A percentile compares a stretch with the other conserved stretches of the same genome.
These are phyloP conservation scores for Saccopteryx bilineata DNA, from an alignment of 2,113 vertebrate species.

Conservation along the genomic window DNA sequence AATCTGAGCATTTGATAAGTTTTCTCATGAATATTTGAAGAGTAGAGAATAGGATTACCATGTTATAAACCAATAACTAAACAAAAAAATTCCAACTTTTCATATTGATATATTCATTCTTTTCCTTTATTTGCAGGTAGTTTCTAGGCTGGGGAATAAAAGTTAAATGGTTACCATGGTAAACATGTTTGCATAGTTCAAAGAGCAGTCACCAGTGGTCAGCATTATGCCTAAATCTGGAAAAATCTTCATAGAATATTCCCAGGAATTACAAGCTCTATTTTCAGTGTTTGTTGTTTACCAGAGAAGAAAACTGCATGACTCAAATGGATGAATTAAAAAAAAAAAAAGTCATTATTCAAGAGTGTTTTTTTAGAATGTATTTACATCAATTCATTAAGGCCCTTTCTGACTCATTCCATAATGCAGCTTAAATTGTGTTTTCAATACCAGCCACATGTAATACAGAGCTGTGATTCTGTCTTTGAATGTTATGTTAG, in stretches of 20 bases:
- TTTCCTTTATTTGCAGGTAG: background rate
- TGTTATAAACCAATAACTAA: conserved; percentile 4
- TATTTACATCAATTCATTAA: background rate
- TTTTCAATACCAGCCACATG: background rate
- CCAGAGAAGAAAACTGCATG: background rate
- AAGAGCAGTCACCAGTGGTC: background rate
- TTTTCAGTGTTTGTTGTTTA: background rate
- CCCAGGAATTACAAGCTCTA: background rate
- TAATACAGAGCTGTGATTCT: background rate
- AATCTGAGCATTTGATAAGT: background rate
- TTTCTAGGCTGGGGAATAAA: background rate
- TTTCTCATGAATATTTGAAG: background rate
- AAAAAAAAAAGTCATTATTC: background rate
- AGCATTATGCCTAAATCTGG: background rate
- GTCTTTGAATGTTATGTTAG: background rate
- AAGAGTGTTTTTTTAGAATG: background rate
- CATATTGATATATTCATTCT: background rate
- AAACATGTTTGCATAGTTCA: background rate
- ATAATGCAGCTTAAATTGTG: background rate
- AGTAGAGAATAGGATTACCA: background rate
- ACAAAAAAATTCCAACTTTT: background rate
- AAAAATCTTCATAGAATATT: background rate
- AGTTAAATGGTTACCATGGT: background rate
- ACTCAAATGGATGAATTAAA: background rate
- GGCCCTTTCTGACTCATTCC: background rate